Percentiles rank a stretch among this genome's conserved stretches.
phyloP scores from a whole-genome alignment of 2,113 vertebrate genomes.

The Ophiodon elongatus region DNA sequence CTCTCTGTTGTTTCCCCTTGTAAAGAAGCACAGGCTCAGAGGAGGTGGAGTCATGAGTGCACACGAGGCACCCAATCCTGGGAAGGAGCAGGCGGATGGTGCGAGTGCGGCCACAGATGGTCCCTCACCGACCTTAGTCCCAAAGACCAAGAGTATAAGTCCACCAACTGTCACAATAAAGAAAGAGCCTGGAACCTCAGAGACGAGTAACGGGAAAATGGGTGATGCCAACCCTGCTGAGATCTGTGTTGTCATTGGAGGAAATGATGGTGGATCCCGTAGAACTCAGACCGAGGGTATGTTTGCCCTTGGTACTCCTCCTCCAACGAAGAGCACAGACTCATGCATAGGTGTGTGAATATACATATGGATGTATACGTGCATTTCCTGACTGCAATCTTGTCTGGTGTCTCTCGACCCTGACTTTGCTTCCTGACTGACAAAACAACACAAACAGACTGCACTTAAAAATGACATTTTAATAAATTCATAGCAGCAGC shows the following conservation, averaged over 20 bases:
- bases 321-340: slow-evolving; percentile 80
- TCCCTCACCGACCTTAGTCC: slow-evolving; percentile 81
- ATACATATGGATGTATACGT: slow-evolving; percentile 40
- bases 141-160: slow-evolving; percentile 65
- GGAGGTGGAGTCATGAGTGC: slow-evolving; percentile 83
- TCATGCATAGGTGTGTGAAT: slow-evolving; percentile 81
- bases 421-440: slow-evolving; percentile 23
- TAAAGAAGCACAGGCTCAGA: slow-evolving; percentile 71
- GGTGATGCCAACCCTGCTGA: slow-evolving; percentile 89
- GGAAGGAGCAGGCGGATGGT: slow-evolving; percentile 74
- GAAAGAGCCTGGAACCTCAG: slow-evolving; percentile 83
- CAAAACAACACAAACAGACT: slow-evolving; percentile 7
- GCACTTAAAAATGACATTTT: slow-evolving; percentile 31
- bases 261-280: slow-evolving; percentile 84
- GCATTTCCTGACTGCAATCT: slow-evolving; percentile 42
- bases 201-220: slow-evolving; percentile 88
- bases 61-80: slow-evolving; percentile 77
- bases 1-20: slow-evolving; percentile 25
- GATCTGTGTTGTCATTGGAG: slow-evolving; percentile 96
- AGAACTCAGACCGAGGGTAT: slow-evolving; percentile 94
- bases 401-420: slow-evolving; percentile 43
- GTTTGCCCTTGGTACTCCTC: slow-evolving; percentile 81
- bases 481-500: slow-evolving; percentile 1
- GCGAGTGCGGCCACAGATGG: slow-evolving; percentile 67
- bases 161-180: slow-evolving; percentile 88